Evolutionary conservation across 1,140 invertebrate species (phyloP).

Genomic region (Leptonema lineaticorne): DNA sequence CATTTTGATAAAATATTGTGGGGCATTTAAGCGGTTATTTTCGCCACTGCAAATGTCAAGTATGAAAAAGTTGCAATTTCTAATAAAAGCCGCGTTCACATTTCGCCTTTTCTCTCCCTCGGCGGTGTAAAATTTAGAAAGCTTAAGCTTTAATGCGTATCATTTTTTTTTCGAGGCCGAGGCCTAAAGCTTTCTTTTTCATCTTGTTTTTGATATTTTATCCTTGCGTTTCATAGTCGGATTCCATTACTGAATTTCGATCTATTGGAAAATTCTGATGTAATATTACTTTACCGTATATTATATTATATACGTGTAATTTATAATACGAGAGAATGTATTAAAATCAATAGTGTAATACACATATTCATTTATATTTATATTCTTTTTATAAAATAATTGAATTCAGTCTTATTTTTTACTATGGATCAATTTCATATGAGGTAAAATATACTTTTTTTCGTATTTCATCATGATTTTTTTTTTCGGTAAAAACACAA

Average conservation of each 20-base stretch:
- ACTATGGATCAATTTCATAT: too few relatives aligned
- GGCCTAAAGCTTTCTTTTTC: slow-evolving; percentile 9
- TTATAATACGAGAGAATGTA: too few relatives aligned
- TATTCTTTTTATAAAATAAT: too few relatives aligned
- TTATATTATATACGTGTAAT: too few relatives aligned
- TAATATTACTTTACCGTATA: too few relatives aligned
- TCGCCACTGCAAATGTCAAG: not conserved
- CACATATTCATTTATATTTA: too few relatives aligned
- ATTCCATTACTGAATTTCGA: slow-evolving; percentile 15
- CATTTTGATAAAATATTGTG: not conserved
- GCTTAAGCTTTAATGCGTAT: slow-evolving; percentile 2
- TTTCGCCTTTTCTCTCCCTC: slow-evolving; percentile 1
- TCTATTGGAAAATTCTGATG: slow-evolving; percentile 2
- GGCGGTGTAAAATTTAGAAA: slow-evolving; percentile 13
- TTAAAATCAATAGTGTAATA: too few relatives aligned
- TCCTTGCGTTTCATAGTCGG: not conserved
- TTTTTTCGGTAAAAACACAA: too few relatives aligned
- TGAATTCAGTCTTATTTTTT: too few relatives aligned
- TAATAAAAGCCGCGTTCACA: slow-evolving; percentile 4
- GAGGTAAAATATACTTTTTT: too few relatives aligned
- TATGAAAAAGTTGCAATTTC: slow-evolving; percentile 13
- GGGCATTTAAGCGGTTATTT: not conserved
- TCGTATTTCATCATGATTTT: too few relatives aligned
- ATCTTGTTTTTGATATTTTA: slow-evolving; percentile 17
- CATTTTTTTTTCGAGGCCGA: not conserved